These are phyloP conservation scores for Siphlonurus alternatus DNA, from an alignment of 2,888 invertebrate genomes.

Conservation along the genomic window DNA sequence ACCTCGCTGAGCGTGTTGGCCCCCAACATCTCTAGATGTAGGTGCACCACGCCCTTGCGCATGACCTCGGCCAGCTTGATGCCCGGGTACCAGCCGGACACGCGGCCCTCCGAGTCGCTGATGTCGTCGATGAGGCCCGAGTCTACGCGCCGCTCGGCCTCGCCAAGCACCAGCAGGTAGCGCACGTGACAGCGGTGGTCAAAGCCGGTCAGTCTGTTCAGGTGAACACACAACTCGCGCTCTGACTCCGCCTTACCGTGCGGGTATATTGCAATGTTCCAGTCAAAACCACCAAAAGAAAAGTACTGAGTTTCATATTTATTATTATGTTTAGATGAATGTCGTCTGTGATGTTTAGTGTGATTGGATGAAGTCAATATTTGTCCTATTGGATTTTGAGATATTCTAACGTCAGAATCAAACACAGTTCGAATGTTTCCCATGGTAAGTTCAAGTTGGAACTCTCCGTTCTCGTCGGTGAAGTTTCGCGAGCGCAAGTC, in stretches of 20 bases:
- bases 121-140: conserved; percentile 53
- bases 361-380: neutral
- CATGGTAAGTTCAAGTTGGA: conserved; percentile 61
- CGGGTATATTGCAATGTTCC: conserved; percentile 49
- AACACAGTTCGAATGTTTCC: conserved; percentile 57
- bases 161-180: conserved; percentile 50
- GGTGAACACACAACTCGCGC: conserved; percentile 34
- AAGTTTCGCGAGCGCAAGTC: conserved; percentile 54
- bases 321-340: neutral
- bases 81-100: conserved; percentile 51
- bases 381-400: neutral
- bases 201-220: conserved; percentile 61
- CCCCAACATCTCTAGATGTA: conserved; percentile 55
- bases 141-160: conserved; percentile 46
- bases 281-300: conserved; percentile 65
- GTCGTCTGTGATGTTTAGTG: neutral
- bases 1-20: conserved; percentile 51
- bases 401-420: conserved; percentile 41
- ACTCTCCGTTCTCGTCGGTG: conserved; percentile 63
- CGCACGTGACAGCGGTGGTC: conserved; percentile 61
- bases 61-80: conserved; percentile 38
- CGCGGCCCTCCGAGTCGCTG: conserved; percentile 50
- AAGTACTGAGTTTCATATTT: conserved; percentile 50
- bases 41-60: conserved; percentile 41
- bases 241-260: conserved; percentile 20